Evolutionary conservation across 1,140 invertebrate species (phyloP).

Genomic region (Chrysopa pallens): DNA sequence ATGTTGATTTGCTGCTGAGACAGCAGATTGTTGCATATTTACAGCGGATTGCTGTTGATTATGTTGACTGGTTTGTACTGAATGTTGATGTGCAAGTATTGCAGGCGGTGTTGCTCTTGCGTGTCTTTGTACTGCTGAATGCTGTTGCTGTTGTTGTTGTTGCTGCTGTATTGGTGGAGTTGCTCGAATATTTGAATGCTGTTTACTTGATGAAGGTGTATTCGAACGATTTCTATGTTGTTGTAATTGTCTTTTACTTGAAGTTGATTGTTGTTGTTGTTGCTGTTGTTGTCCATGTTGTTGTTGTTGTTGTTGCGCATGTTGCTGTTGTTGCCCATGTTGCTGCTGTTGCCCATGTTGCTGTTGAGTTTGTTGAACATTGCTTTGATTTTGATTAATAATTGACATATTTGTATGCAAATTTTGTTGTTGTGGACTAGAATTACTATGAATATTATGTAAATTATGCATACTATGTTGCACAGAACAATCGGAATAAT

Average conservation of each 20-base stretch:
- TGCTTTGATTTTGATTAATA: conserved; percentile 8
- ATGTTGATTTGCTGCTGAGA: conserved; percentile 19
- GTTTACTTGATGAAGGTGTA: conserved; percentile 16
- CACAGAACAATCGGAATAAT: conserved; percentile 34
- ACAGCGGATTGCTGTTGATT: conserved; percentile 9
- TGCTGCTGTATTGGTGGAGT: conserved; percentile 15
- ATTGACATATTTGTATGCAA: conserved; percentile 8
- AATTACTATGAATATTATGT: conserved; percentile 20
- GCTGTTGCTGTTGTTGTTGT: conserved; percentile 10
- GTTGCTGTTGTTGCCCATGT: conserved; percentile 22
- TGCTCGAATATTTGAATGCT: conserved; percentile 15
- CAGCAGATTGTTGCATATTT: conserved; percentile 16
- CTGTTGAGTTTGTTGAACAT: conserved; percentile 6
- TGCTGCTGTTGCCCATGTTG: conserved; percentile 19
- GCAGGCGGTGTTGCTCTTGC: conserved; percentile 19
- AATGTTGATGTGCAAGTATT: conserved; percentile 15
- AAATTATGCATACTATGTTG: conserved; percentile 34
- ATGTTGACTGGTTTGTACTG: conserved; percentile 15
- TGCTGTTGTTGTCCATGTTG: conserved; percentile 18
- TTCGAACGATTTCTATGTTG: conserved; percentile 12
- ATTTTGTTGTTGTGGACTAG: conserved; percentile 5
- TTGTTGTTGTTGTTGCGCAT: conserved; percentile 17
- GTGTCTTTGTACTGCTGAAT: conserved; percentile 9
- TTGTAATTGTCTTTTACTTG: background rate
- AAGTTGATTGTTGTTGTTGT: conserved; percentile 5